Evolutionary conservation across 1,140 invertebrate species (phyloP), one percentile per base, ranked within the genome.

Genomic region (Platyura marginata): DNA sequence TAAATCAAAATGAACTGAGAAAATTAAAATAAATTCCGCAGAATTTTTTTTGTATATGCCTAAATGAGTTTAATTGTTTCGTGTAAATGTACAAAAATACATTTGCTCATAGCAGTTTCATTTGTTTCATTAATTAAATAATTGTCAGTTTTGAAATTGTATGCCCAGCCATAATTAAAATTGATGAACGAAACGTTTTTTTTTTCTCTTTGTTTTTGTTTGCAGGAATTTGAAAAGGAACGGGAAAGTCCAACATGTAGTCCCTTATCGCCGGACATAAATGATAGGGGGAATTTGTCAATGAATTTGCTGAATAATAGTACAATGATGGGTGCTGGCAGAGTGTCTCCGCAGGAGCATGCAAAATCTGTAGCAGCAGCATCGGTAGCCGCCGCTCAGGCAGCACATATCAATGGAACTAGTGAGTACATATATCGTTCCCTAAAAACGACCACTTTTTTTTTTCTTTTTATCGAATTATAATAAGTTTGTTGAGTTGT

Each of bases 351-450:
- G 25, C 25, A 29, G 25, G 25, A 29, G 13, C 25, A 29, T 29
- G 6, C 6, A 8, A 29, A 29, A 29, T 29, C 25, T 35, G 61
- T 61, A 29, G 61, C 66, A 48, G 57, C 62, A 20, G 67, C 65
- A 15, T 46, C 39, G 25, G n/a, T n/a, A n/a, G n/a, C n/a, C n/a
- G 47, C 49, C 32, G 58, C 62, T 40, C 58, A 62, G 3, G 49
- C 43, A 51, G 48, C 64, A 55, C 37, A 75, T 55, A 57, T 76
- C n/a, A 76, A 82, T 63, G 79, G 80, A 64, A 77, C 77, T 58
- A 81, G 80, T 83, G 69, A 70, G 74, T 74, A 72, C 51, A 62
- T 55, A 56, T 55, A 53, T 18, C 20, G 36, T 38, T 38, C 36
- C 37, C 13, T 44, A 34, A 34, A 34, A 4, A 34, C 3, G 16